A percentile compares a stretch with the other conserved stretches of the same genome.
phyloP scores from a whole-genome alignment of 2,888 invertebrate species.

The Conchocele bisecta region DNA sequence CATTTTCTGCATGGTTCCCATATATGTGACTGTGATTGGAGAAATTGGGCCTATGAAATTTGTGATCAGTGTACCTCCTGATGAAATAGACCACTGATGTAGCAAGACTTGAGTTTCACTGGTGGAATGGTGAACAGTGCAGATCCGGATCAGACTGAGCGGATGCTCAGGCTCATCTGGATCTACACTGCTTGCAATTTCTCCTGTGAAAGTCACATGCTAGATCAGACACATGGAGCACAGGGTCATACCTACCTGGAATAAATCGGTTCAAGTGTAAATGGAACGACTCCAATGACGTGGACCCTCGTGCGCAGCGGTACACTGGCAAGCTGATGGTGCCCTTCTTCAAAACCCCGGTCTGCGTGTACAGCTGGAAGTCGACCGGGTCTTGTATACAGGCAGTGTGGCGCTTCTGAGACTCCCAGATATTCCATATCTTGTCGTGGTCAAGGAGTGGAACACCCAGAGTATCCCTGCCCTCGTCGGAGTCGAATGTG shows the following conservation, averaged over 20 bases:
- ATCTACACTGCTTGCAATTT: no score
- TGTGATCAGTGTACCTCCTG: no score
- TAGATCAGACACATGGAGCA: no score
- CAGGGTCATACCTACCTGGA: slow-evolving; percentile 29
- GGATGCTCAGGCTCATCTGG: no score
- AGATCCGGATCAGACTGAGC: no score
- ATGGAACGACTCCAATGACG: slow-evolving; percentile 54
- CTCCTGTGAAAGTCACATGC: no score
- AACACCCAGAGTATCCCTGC: slow-evolving; percentile 43
- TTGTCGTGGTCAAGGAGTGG: slow-evolving; percentile 44
- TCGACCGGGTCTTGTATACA: slow-evolving; percentile 56
- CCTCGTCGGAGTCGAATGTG: slow-evolving; percentile 12
- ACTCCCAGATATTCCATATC: slow-evolving; percentile 24
- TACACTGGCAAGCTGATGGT: slow-evolving; percentile 30
- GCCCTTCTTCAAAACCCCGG: slow-evolving; percentile 34
- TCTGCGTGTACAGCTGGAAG: slow-evolving; percentile 50
- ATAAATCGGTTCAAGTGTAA: slow-evolving; percentile 46
- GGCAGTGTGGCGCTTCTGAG: slow-evolving; percentile 33
- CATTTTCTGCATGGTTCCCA: no score
- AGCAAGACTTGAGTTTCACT: no score
- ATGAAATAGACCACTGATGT: no score
- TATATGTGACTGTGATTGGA: no score
- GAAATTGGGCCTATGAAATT: no score
- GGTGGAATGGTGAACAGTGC: no score
- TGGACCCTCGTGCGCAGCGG: slow-evolving; percentile 54